Percentiles rank a stretch among this genome's conserved stretches.
phyloP scores from a whole-genome alignment of 1,140 invertebrate genomes.

The Bathynomus jamesi region DNA sequence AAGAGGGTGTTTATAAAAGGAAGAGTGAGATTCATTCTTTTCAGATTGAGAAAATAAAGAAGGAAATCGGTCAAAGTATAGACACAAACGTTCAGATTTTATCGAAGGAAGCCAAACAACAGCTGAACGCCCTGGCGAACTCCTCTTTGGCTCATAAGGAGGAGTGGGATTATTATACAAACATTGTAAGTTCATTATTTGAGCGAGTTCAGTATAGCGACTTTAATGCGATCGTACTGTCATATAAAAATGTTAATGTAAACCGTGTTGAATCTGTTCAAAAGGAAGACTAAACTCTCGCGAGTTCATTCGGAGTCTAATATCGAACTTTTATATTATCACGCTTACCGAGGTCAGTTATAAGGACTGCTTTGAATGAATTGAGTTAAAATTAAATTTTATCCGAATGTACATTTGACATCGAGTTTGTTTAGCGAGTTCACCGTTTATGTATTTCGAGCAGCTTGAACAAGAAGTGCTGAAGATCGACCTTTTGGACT shows the following conservation, averaged over 20 bases:
- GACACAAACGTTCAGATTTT: slow-evolving; percentile 53
- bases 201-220: slow-evolving; percentile 53
- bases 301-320: neutral
- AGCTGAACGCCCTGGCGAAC: slow-evolving; percentile 55
- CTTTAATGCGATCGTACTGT: too few relatives aligned
- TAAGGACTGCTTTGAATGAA: neutral
- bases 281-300: too few relatives aligned
- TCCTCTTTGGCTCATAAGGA: slow-evolving; percentile 60
- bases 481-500: slow-evolving; percentile 55
- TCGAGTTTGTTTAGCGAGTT: neutral
- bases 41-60: slow-evolving; percentile 49
- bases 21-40: too few relatives aligned
- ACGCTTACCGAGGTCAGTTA: too few relatives aligned
- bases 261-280: too few relatives aligned
- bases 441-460: slow-evolving; percentile 30
- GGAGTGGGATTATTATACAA: slow-evolving; percentile 34
- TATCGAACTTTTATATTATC: too few relatives aligned
- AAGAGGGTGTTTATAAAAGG: too few relatives aligned
- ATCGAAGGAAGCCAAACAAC: slow-evolving; percentile 50
- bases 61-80: slow-evolving; percentile 51
- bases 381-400: neutral
- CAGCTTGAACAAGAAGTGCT: slow-evolving; percentile 61
- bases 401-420: neutral
- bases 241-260: too few relatives aligned
- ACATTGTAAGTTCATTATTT: too few relatives aligned